phyloP scores from a whole-genome alignment of 2,888 invertebrate genomes.

The Lydus trimaculatus region DNA sequence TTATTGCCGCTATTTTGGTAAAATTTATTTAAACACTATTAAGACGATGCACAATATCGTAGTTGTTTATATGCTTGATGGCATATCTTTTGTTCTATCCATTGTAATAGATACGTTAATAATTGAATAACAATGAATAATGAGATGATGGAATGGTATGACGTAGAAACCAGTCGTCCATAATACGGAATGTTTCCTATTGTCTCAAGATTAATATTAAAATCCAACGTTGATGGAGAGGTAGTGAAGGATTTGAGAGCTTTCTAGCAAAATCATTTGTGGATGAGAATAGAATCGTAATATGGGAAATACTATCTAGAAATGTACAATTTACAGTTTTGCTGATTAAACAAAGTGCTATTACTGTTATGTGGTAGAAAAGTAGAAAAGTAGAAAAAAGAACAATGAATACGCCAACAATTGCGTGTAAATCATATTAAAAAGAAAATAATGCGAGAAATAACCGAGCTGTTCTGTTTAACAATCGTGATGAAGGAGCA shows the following conservation, averaged over 20 bases:
- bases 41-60: background rate
- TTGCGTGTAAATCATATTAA: too few relatives aligned
- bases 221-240: background rate
- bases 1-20: too few relatives aligned
- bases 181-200: background rate
- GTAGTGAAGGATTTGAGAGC: conserved; percentile 9
- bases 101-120: background rate
- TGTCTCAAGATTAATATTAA: conserved; percentile 1
- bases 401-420: too few relatives aligned
- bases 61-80: background rate
- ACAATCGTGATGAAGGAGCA: background rate
- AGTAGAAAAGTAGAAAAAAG: background rate
- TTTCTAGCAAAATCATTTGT: conserved; percentile 27
- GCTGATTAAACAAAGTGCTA: conserved; percentile 29
- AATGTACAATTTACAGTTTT: conserved; percentile 25
- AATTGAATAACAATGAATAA: conserved; percentile 6
- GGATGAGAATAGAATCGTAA: conserved; percentile 21
- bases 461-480: background rate
- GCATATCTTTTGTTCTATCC: background rate
- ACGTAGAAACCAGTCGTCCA: background rate
- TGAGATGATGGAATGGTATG: background rate
- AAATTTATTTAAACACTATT: background rate
- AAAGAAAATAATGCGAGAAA: too few relatives aligned
- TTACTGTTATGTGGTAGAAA: background rate
- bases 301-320: conserved; percentile 17